Evolutionary conservation across 2,888 invertebrate species (phyloP).

Genomic region (Ceriagrion tenellum): DNA sequence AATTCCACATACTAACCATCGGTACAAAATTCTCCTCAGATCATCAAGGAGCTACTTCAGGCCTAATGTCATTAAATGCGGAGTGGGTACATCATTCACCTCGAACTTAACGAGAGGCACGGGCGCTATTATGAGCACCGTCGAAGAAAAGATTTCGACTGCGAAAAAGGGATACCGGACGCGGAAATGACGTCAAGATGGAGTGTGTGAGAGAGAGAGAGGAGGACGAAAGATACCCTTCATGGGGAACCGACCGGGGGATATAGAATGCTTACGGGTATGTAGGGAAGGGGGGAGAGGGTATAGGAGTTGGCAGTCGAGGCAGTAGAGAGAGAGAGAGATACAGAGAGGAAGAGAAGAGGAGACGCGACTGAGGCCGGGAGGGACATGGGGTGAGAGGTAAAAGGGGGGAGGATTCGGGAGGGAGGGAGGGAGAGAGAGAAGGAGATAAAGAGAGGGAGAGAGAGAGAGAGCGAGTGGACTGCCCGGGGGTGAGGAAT

Average conservation of each 20-base stretch:
- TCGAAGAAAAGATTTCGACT: background rate
- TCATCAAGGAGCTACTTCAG: no score
- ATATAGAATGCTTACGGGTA: no score
- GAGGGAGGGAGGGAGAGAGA: constrained; percentile 20
- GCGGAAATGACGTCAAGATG: background rate
- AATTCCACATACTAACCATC: no score
- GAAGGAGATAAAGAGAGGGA: background rate
- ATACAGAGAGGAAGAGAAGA: background rate
- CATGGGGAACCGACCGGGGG: no score
- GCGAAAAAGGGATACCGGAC: background rate
- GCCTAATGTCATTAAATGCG: no score
- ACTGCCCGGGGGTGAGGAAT: constrained; percentile 60
- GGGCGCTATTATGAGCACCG: background rate
- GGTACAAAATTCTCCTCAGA: no score
- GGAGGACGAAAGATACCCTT: no score
- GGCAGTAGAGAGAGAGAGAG: background rate
- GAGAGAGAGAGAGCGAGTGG: constrained; percentile 2
- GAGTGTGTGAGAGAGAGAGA: background rate
- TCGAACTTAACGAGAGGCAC: no score
- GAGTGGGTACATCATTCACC: no score
- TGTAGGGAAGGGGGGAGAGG: background rate
- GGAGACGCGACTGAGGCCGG: background rate
- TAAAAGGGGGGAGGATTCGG: background rate
- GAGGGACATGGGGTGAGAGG: background rate
- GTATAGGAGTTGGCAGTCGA: background rate